A percentile compares a stretch with the other conserved stretches of the same genome.
phyloP scores from a whole-genome alignment of 2,113 vertebrate species.

The Dicrurus megarhynchus region DNA sequence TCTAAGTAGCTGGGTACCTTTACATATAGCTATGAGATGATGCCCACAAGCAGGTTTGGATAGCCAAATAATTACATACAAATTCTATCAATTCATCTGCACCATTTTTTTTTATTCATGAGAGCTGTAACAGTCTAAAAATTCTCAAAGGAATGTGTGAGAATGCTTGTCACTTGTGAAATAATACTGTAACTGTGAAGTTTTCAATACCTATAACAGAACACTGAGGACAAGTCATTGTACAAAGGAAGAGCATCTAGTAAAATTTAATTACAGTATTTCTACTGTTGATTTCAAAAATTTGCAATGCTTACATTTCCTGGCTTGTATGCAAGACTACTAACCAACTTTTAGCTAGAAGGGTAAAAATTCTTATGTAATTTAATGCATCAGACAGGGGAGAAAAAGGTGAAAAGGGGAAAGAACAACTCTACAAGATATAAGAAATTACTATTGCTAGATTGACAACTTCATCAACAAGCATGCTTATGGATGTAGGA shows the following conservation, averaged over 20 bases:
- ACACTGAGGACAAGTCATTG: neutral
- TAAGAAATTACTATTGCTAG: neutral
- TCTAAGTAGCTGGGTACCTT: neutral
- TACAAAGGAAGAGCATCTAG: neutral
- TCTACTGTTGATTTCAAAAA: neutral
- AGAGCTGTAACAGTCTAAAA: slow-evolving; percentile 28
- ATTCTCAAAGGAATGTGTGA: slow-evolving; percentile 62
- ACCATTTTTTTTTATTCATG: neutral
- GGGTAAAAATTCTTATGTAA: neutral
- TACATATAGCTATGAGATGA: neutral
- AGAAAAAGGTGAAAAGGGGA: neutral
- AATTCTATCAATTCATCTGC: neutral
- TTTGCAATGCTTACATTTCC: neutral
- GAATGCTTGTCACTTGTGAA: slow-evolving; percentile 59
- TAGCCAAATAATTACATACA: neutral
- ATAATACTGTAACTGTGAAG: slow-evolving; percentile 50
- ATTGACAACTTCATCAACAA: neutral
- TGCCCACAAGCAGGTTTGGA: neutral
- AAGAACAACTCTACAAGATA: neutral
- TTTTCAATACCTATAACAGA: slow-evolving; percentile 59
- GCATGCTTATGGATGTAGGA: neutral
- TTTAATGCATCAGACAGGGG: neutral
- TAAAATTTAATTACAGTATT: neutral
- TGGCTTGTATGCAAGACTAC: neutral
- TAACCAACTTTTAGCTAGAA: neutral